Percentiles rank a stretch among this genome's conserved stretches.
phyloP scores from a whole-genome alignment of 2,797 vertebrate species.

The Sebastes cheni region DNA sequence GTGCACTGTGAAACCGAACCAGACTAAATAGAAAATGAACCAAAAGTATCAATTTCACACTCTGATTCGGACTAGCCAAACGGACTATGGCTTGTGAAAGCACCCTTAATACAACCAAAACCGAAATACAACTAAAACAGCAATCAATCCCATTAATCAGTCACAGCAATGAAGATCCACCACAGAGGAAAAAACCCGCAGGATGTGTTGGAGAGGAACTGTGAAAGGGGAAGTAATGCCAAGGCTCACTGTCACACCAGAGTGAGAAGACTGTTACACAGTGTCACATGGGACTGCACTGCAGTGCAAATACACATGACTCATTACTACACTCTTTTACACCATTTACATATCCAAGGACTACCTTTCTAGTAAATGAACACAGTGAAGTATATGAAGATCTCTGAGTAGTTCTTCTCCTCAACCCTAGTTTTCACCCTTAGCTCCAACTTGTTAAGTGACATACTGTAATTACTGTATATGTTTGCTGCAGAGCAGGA shows the following conservation, averaged over 20 bases:
- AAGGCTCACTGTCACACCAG: constrained; percentile 68
- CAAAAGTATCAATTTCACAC: too few relatives aligned
- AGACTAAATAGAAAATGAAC: too few relatives aligned
- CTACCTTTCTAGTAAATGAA: background rate
- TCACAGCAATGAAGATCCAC: background rate
- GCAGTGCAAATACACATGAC: constrained; percentile 14
- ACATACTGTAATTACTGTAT: background rate
- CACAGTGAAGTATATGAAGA: background rate
- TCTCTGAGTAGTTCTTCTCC: background rate
- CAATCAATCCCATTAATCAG: background rate
- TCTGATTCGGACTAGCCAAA: too few relatives aligned
- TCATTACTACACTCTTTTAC: constrained; percentile 4
- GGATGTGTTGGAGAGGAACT: constrained; percentile 36
- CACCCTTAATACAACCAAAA: background rate
- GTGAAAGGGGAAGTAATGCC: constrained; percentile 70
- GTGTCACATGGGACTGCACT: constrained; percentile 38
- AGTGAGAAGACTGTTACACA: constrained; percentile 48
- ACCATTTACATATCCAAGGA: background rate
- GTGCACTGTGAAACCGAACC: too few relatives aligned
- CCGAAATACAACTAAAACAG: background rate
- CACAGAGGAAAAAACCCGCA: background rate
- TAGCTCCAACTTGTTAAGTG: background rate
- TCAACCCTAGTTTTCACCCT: background rate
- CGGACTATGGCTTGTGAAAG: too few relatives aligned
- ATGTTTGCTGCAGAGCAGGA: background rate